A percentile compares a stretch with the other conserved stretches of the same genome.
Conservation (phyloP, 2,797 vertebrate genomes). For the Sebastes kiyomatsui region DNA sequence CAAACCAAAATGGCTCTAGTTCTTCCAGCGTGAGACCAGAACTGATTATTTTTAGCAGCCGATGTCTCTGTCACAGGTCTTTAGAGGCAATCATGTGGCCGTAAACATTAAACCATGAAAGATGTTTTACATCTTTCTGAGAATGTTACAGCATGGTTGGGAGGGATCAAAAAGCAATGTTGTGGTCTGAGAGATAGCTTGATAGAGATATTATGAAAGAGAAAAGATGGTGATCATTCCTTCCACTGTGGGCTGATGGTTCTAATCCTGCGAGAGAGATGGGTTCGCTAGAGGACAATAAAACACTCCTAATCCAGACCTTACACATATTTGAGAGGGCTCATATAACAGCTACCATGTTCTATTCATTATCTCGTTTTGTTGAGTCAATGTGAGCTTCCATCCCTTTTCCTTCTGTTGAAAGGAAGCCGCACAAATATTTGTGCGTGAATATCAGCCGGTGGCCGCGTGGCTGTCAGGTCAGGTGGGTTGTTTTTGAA, state of each 20-base stretch:
- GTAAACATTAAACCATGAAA: constrained; percentile 54
- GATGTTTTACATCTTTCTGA: constrained; percentile 15
- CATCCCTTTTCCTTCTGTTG: background rate
- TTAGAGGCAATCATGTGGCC: constrained; percentile 49
- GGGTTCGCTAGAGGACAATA: constrained; percentile 23
- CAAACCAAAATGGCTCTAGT: constrained; percentile 16
- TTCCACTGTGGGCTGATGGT: background rate
- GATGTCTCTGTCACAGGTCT: constrained; percentile 43
- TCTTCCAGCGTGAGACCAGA: constrained; percentile 12
- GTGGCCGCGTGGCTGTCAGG: constrained; percentile 36
- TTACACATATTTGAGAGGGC: background rate
- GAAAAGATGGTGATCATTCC: background rate
- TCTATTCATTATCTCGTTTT: background rate
- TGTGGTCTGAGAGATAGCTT: constrained; percentile 14
- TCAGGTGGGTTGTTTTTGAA: constrained; percentile 49
- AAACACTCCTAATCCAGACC: background rate
- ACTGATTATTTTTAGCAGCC: constrained; percentile 50
- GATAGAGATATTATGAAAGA: constrained; percentile 9
- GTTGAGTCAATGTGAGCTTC: background rate
- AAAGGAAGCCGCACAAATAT: background rate
- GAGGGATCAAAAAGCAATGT: constrained; percentile 9
- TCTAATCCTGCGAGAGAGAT: background rate
- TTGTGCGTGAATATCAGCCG: constrained; percentile 11
- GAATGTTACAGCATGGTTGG: constrained; percentile 33
- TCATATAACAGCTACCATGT: background rate